Percentiles rank a stretch among this genome's conserved stretches.
Evolutionary conservation across 2,113 vertebrate genomes (phyloP).

Genomic region (Engystomops pustulosus): DNA sequence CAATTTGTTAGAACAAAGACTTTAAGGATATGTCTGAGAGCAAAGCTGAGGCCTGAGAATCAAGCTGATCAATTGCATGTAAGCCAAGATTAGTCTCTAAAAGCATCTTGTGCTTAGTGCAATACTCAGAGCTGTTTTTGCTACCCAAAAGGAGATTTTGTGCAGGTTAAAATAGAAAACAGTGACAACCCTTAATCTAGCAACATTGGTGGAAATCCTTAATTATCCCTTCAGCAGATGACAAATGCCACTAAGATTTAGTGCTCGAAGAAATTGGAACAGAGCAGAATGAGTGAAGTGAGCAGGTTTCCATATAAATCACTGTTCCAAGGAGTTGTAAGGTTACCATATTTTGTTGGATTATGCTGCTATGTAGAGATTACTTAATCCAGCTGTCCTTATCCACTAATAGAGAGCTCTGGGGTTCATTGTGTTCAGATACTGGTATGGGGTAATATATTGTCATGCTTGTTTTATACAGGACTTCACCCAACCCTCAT

Average conservation of each 20-base stretch:
- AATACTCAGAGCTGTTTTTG: background rate
- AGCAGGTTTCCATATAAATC: background rate
- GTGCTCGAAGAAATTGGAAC: background rate
- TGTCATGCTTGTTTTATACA: too few species aligned
- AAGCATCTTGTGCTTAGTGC: constrained; percentile 10
- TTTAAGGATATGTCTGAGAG: background rate
- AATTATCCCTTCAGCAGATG: constrained; percentile 17
- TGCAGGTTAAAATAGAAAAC: constrained; percentile 34
- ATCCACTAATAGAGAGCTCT: background rate
- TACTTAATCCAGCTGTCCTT: background rate
- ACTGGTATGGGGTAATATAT: too few species aligned
- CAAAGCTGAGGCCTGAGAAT: background rate
- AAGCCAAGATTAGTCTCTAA: background rate
- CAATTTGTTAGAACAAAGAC: background rate
- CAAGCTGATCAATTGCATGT: constrained; percentile 2
- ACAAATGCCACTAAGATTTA: constrained; percentile 10
- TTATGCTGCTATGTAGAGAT: constrained; percentile 11
- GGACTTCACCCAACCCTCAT: too few species aligned
- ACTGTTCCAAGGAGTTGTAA: background rate
- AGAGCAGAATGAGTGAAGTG: background rate
- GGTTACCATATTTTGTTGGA: background rate
- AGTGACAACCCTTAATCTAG: constrained; percentile 22
- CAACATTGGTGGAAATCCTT: background rate
- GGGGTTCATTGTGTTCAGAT: too few species aligned
- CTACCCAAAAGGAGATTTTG: constrained; percentile 13